phyloP scores from a whole-genome alignment of 2,888 invertebrate genomes.

The Orchestes rusci region DNA sequence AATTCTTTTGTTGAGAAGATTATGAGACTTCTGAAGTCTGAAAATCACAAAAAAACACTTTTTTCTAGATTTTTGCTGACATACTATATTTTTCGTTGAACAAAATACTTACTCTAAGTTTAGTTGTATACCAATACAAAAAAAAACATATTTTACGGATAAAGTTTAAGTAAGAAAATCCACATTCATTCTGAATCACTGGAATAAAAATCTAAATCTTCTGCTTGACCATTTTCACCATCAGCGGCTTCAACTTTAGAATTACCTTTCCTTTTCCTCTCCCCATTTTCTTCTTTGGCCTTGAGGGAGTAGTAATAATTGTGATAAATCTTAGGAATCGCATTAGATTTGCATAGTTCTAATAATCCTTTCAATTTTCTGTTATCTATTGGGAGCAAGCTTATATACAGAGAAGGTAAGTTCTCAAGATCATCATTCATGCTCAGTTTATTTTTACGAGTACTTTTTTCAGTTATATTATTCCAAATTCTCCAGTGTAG shows the following conservation, averaged over 20 bases:
- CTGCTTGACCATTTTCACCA: neutral
- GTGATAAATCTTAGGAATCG: neutral
- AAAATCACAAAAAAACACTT: too few species aligned
- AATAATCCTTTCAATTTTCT: neutral
- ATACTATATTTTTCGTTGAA: slow-evolving; percentile 1
- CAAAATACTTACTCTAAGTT: too few species aligned
- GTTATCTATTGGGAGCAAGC: neutral
- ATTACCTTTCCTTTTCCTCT: neutral
- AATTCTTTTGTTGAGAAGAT: too few species aligned
- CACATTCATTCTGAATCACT: neutral
- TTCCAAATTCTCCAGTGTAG: neutral
- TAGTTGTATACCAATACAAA: neutral
- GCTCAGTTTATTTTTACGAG: neutral
- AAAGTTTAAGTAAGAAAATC: neutral
- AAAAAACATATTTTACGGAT: neutral
- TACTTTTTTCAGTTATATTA: neutral
- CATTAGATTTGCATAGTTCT: neutral
- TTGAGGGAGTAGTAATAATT: neutral
- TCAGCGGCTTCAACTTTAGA: neutral
- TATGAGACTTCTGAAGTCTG: neutral
- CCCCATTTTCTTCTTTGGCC: neutral
- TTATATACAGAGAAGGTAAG: neutral
- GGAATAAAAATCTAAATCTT: neutral
- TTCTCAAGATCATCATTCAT: too few species aligned
- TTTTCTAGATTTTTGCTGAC: neutral